These are phyloP conservation scores for Cantharis flavilabris DNA, from an alignment of 2,888 invertebrate genomes.

Conservation along the genomic window DNA sequence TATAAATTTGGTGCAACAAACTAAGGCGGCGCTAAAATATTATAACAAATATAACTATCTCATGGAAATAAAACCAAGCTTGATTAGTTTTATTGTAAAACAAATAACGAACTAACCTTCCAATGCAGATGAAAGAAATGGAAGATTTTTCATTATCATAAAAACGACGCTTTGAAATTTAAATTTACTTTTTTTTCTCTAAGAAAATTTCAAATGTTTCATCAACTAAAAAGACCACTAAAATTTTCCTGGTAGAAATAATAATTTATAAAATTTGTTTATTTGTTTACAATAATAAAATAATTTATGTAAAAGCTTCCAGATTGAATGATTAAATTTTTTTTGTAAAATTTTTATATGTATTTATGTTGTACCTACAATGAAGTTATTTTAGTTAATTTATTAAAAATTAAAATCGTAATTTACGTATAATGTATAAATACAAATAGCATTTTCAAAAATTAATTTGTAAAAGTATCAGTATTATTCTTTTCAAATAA, in stretches of 20 bases:
- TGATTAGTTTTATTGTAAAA: neutral
- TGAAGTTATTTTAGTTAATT: constrained; percentile 39
- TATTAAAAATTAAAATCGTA: constrained; percentile 38
- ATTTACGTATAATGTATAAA: neutral
- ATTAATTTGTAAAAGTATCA: constrained; percentile 51
- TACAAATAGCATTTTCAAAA: constrained; percentile 30
- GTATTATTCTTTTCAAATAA: constrained; percentile 50
- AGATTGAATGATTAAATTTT: constrained; percentile 14
- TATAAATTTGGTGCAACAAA: neutral
- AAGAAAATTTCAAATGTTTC: neutral
- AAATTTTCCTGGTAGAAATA: neutral
- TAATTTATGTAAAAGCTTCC: neutral
- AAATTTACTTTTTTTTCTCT: no score
- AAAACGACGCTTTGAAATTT: neutral
- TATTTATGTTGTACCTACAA: constrained; percentile 11
- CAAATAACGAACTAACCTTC: neutral
- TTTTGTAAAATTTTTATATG: constrained; percentile 6
- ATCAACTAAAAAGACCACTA: no score
- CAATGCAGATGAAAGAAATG: neutral
- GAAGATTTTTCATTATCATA: neutral
- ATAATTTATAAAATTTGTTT: neutral
- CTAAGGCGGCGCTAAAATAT: no score
- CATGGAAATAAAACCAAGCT: neutral
- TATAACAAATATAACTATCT: neutral
- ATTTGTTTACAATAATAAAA: neutral